Percentiles rank a stretch among this genome's conserved stretches.
phyloP scores from a whole-genome alignment of 2,888 invertebrate species.

The Drosophila tanythrix region DNA sequence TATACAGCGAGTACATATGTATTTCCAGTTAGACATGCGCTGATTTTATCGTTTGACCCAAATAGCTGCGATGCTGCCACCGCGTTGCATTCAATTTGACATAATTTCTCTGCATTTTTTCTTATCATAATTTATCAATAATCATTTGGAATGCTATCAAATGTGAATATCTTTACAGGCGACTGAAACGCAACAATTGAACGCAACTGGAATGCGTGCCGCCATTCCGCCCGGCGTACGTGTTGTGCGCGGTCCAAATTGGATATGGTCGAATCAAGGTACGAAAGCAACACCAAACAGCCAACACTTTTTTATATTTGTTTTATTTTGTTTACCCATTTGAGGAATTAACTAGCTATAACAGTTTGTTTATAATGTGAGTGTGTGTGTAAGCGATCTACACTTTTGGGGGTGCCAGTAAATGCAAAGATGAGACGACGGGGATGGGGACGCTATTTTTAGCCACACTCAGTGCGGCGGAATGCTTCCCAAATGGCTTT shows the following conservation, averaged over 20 bases:
- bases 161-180: slow-evolving; percentile 43
- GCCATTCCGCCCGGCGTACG: slow-evolving; percentile 89
- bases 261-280: slow-evolving; percentile 93
- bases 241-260: slow-evolving; percentile 92
- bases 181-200: slow-evolving; percentile 30
- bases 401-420: slow-evolving; percentile 48
- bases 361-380: slow-evolving; percentile 55
- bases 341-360: slow-evolving; percentile 62
- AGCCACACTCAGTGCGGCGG: slow-evolving; percentile 63
- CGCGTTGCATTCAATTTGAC: slow-evolving; percentile 34
- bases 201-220: slow-evolving; percentile 73
- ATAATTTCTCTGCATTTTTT: slow-evolving; percentile 27
- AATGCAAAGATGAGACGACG: slow-evolving; percentile 65
- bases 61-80: slow-evolving; percentile 27
- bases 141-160: not conserved
- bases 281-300: slow-evolving; percentile 48
- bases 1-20: slow-evolving; percentile 3
- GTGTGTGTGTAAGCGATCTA: slow-evolving; percentile 37
- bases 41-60: slow-evolving; percentile 61
- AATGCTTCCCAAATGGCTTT: slow-evolving; percentile 68
- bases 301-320: slow-evolving; percentile 29
- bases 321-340: slow-evolving; percentile 53
- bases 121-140: slow-evolving; percentile 37
- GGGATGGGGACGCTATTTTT: slow-evolving; percentile 57
- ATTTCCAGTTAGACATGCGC: slow-evolving; percentile 71